Evolutionary conservation across 2,113 vertebrate genomes (phyloP).

Genomic region (Empidonax traillii): DNA sequence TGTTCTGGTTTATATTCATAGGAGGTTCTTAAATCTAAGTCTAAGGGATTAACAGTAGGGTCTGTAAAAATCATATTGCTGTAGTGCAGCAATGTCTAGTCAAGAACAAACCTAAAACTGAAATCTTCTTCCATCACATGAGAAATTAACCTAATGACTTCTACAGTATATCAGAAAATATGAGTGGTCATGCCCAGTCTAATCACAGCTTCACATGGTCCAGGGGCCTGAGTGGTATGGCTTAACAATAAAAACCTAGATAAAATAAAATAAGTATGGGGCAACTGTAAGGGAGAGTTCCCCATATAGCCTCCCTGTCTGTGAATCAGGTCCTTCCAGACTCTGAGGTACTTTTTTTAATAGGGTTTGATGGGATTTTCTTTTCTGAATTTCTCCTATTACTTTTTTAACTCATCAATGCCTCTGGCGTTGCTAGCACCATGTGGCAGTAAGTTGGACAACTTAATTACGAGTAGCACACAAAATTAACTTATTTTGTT

Average conservation of each 20-base stretch:
- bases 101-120: background rate
- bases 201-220: background rate
- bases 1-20: background rate
- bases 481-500: conserved; percentile 20
- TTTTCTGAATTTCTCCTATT: background rate
- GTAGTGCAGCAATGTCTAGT: background rate
- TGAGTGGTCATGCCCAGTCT: background rate
- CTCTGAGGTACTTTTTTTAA: background rate
- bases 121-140: background rate
- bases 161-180: background rate
- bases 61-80: background rate
- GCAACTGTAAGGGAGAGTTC: background rate
- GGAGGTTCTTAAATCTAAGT: background rate
- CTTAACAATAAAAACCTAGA: background rate
- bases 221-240: background rate
- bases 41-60: background rate
- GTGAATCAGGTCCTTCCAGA: background rate
- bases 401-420: background rate
- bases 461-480: background rate
- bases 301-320: background rate
- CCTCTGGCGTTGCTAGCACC: background rate
- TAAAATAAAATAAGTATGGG: background rate
- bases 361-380: background rate
- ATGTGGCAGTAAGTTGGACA: background rate
- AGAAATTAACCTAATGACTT: background rate